Base-by-base conservation (phyloP, 2,113 vertebrate genomes). In the Gallinago jamesoni region DNA sequence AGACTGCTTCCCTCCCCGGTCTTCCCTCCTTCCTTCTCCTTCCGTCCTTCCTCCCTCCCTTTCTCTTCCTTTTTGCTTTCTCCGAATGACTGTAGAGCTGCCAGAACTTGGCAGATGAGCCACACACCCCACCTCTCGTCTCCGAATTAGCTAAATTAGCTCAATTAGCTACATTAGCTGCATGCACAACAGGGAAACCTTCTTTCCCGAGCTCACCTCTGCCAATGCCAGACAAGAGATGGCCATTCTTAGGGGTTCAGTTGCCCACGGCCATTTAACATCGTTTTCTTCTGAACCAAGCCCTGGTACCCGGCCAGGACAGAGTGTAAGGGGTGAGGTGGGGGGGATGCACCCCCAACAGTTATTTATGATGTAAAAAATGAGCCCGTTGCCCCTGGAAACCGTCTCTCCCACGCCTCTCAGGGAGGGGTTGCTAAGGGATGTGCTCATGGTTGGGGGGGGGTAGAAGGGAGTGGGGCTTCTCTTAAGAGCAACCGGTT, bases 301-400 rank as follows among this genome's bases (percentile, higher is more conserved):
- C 11, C 14, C 68, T 5, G 52, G 50, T 0, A 12, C 18, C 4
- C 23, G 11, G 77, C 27, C 59, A 60, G 62, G 9, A 39, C 35
- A 48, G 50, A 23, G 63, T 18, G 10, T 4, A 59, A 85, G 50
- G 53, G 31, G 76, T 1, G 31, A 1, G 12, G 7, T 43, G 41
- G 41, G 41, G 41, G 41, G 39, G 67, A 76, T n/a, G 63, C 1
- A 22, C 35, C 50, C 55, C 0, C 0, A 69, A 12, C 31, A 31
- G 27, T 9, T 43, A 67, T 53, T 82, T 45, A n/a, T 6, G 41
- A 88, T 30, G 14, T 16, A 10, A 22, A 66, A 43, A 31, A 47
- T 8, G 41, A 15, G 11, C 45, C n/a, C 3, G 83, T 68, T 78
- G 63, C 24, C 67, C 28, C 25, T 41, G 79, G 75, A 80, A 74